phyloP scores from a whole-genome alignment of 2,888 invertebrate genomes.

The Morpho achilles region DNA sequence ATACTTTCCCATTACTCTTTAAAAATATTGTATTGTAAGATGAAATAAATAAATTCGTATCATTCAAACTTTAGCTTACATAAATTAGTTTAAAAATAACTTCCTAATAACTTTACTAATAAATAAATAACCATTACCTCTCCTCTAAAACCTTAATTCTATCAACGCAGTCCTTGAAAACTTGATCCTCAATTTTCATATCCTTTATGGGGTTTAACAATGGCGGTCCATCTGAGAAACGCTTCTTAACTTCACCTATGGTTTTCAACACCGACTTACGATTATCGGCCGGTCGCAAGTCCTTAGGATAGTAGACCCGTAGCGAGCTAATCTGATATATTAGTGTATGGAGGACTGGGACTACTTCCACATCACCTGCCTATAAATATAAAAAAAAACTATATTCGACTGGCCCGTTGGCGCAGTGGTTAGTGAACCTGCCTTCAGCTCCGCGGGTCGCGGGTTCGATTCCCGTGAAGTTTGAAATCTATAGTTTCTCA shows the following conservation, averaged over 20 bases:
- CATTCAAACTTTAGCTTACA: too few species aligned
- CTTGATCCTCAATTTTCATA: constrained; percentile 94
- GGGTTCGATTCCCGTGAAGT: too few species aligned
- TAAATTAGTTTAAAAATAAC: too few species aligned
- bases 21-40: too few species aligned
- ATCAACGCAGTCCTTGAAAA: constrained; percentile 88
- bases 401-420: too few species aligned
- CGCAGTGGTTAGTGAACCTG: too few species aligned
- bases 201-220: constrained; percentile 95
- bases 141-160: constrained; percentile 91
- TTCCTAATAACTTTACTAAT: not conserved
- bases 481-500: constrained; percentile 33
- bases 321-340: constrained; percentile 94
- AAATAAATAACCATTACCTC: constrained; percentile 53
- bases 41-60: too few species aligned
- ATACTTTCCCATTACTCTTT: too few species aligned
- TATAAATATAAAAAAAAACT: constrained; percentile 40
- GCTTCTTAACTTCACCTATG: constrained; percentile 91
- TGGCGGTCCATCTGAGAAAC: constrained; percentile 93
- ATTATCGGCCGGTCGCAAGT: constrained; percentile 91
- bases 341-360: constrained; percentile 90
- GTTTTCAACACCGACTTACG: constrained; percentile 91
- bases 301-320: constrained; percentile 93
- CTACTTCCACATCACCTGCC: constrained; percentile 92
- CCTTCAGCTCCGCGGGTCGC: too few species aligned